Percentiles rank a stretch among this genome's conserved stretches.
phyloP scores from a whole-genome alignment of 2,797 vertebrate species.

The Pangasius djambal region DNA sequence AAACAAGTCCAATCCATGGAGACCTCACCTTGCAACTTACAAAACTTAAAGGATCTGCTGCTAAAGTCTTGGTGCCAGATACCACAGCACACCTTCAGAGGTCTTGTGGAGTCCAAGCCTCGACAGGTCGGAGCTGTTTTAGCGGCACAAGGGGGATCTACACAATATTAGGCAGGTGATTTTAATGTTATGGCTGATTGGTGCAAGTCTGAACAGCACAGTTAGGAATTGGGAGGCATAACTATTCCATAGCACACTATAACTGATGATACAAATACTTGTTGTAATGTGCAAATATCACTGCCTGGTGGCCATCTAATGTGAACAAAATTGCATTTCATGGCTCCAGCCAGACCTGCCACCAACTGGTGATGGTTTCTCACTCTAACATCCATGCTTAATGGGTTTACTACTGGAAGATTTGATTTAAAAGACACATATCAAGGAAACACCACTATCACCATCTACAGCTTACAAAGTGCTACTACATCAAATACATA shows the following conservation, averaged over 20 bases:
- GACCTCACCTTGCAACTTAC: no score
- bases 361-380: conserved; percentile 29
- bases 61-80: no score
- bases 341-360: conserved; percentile 33
- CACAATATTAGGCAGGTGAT: no score
- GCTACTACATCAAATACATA: conserved; percentile 26
- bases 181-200: no score
- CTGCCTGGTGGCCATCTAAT: conserved; percentile 27
- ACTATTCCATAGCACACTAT: not conserved
- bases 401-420: conserved; percentile 19
- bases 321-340: conserved; percentile 27
- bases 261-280: conserved; percentile 24
- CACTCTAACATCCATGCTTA: conserved; percentile 3
- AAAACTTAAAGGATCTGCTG: no score
- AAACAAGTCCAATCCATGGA: no score
- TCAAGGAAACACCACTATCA: conserved; percentile 17
- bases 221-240: not conserved
- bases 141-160: no score
- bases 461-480: conserved; percentile 21
- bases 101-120: no score
- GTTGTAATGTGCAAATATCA: conserved; percentile 30
- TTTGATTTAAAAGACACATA: conserved; percentile 12
- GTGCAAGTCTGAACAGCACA: not conserved
- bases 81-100: no score
- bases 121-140: no score